These are phyloP conservation scores for Hippocampus zosterae DNA, from an alignment of 2,113 vertebrate species.

Conservation along the genomic window DNA sequence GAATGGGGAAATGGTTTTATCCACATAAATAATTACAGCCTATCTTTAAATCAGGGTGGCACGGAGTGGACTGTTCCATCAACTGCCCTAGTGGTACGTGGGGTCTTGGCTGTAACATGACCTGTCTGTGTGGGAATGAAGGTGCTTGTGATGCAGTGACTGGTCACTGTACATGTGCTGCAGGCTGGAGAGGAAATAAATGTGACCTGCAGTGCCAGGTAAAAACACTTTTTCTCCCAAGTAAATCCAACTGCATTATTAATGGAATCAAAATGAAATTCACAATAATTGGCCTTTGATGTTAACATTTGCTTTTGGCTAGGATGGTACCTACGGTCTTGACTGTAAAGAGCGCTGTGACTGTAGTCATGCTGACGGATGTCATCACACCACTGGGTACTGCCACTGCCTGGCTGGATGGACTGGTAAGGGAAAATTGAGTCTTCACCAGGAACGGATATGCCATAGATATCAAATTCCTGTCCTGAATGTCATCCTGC, in stretches of 20 bases:
- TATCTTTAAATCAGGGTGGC: conserved; percentile 79
- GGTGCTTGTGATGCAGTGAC: conserved; percentile 85
- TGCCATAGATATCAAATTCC: no score
- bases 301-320: not conserved
- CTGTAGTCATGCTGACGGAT: conserved; percentile 94
- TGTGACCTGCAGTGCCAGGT: conserved; percentile 90
- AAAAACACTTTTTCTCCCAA: conserved; percentile 8
- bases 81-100: conserved; percentile 90
- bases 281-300: not conserved
- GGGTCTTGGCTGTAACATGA: conserved; percentile 90
- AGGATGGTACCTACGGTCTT: conserved; percentile 92
- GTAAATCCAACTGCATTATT: not conserved
- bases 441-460: not conserved
- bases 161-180: conserved; percentile 86
- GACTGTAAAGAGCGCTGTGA: conserved; percentile 89
- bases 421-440: conserved; percentile 79
- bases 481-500: no score
- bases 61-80: conserved; percentile 94
- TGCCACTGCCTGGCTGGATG: conserved; percentile 91
- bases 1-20: not conserved
- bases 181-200: conserved; percentile 86
- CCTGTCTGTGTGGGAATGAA: conserved; percentile 84
- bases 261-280: not conserved
- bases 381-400: conserved; percentile 86
- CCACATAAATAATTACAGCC: not conserved